Evolutionary conservation across 2,113 vertebrate genomes (phyloP), one percentile per base, ranked within the genome.

Genomic region (Brienomyrus longianalis): DNA sequence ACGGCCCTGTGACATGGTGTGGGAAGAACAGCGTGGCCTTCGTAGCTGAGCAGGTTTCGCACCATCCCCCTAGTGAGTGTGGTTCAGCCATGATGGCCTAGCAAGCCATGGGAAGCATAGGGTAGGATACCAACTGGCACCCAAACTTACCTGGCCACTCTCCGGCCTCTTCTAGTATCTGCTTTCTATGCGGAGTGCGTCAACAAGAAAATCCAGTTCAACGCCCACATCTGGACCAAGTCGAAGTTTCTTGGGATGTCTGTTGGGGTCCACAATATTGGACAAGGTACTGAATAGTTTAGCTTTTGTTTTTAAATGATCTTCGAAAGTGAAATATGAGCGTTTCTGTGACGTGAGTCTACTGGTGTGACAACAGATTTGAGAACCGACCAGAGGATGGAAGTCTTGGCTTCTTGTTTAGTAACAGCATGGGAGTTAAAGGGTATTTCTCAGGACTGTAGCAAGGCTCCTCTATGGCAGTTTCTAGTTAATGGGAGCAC

Each of bases 201-300:
- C 92, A 98, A 91, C 92, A 98, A 97, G 95, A 98, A 97, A 94
- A 99, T 99, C 95, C 99, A 99, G 93, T 99, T 99, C 96, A 99
- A 99, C 83, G 99, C 99, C 92, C 99, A 99, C 94, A 99, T 99
- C 94, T 99, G 99, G 99, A 99, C 98, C 74, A 99, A 99, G 94
- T 99, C 99, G 6, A 99, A 99, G 91, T 99, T 99, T 94, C 94
- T 99, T 48, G 99, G 98, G 89, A 99, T 99, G 98, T 99, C 99
- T 8, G 98, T 99, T 50, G 99, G 99, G 0, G 99, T 99, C 54
- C 98, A 99, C 95, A 99, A 99, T 94, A 99, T 99, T 88, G 99
- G 99, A 54, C 99, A 99, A 96, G 99, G 99, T 99, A 95, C 91
- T 89, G 23, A n/a, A 45, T 35, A 5, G 85, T 86, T 85, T 13